These are phyloP conservation scores for rat (Rattus norvegicus) DNA, from an alignment of 2,113 vertebrate species.

Conservation along the genomic window DNA sequence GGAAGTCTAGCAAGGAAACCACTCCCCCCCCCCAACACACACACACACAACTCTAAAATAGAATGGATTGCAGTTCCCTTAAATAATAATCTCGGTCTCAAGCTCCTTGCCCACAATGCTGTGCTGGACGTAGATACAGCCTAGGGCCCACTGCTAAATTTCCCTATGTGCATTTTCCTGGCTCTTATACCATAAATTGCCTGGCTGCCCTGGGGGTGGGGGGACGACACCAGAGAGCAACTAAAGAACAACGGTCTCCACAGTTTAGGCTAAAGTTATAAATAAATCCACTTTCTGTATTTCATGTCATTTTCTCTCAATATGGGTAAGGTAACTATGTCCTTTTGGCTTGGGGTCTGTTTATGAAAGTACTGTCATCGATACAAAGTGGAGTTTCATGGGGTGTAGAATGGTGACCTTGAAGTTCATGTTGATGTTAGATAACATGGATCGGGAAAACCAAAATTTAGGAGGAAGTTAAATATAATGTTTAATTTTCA, in stretches of 20 bases:
- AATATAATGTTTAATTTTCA: neutral
- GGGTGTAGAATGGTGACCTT: neutral
- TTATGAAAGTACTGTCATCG: neutral
- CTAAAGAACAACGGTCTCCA: neutral
- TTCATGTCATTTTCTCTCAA: neutral
- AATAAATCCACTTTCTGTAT: neutral
- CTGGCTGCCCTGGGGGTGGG: neutral
- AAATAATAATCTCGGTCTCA: neutral
- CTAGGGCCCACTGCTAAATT: neutral
- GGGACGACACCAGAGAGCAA: neutral
- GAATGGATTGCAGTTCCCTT: no score
- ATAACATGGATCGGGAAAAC: neutral
- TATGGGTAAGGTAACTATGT: neutral
- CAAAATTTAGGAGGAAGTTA: neutral
- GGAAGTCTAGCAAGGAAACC: neutral
- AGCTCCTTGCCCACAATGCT: neutral
- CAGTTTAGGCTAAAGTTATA: neutral
- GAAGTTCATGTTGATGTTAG: slow-evolving; percentile 27
- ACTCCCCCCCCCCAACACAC: neutral
- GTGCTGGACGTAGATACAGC: neutral
- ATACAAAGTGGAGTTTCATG: neutral
- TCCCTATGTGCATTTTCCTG: neutral
- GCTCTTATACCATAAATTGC: neutral
- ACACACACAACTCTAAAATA: neutral
- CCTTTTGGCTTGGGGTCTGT: neutral